These are phyloP conservation scores for Cyprinodon brontotheroides DNA, from an alignment of 2,113 vertebrate species.

Conservation along the genomic window DNA sequence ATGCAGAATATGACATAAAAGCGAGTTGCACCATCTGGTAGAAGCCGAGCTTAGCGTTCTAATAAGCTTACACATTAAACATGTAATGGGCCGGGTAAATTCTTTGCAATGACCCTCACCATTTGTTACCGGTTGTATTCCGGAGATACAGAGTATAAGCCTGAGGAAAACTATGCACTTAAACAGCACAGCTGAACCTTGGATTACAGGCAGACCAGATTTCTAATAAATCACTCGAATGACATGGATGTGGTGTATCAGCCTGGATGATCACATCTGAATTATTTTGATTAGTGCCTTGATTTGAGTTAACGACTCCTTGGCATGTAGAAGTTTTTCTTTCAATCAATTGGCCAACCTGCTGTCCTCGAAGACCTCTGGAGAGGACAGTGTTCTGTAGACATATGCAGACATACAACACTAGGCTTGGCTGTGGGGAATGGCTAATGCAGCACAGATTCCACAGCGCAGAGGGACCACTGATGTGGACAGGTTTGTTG, in stretches of 20 bases:
- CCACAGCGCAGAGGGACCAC: constrained; percentile 27
- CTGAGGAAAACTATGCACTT: background rate
- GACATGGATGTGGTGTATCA: constrained; percentile 26
- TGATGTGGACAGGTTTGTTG: constrained; percentile 60
- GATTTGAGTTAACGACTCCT: constrained; percentile 11
- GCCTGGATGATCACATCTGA: constrained; percentile 5
- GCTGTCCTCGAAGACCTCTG: constrained; percentile 52
- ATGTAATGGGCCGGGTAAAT: too few species aligned
- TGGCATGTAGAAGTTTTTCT: constrained; percentile 30
- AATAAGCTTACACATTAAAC: background rate
- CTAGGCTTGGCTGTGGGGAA: constrained; percentile 33
- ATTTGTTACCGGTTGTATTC: too few species aligned
- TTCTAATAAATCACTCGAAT: constrained; percentile 25
- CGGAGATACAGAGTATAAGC: background rate
- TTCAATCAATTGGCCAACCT: constrained; percentile 45
- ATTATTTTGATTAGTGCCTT: constrained; percentile 29
- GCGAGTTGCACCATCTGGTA: background rate
- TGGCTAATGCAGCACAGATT: constrained; percentile 59
- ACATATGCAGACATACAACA: constrained; percentile 26
- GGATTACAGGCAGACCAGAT: constrained; percentile 1
- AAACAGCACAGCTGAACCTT: constrained; percentile 5
- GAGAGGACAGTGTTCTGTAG: constrained; percentile 33
- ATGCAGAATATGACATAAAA: background rate
- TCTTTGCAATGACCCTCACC: background rate
- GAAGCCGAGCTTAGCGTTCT: background rate